Base-by-base conservation (phyloP, 2,888 invertebrate genomes). In the Cepaea hortensis region DNA sequence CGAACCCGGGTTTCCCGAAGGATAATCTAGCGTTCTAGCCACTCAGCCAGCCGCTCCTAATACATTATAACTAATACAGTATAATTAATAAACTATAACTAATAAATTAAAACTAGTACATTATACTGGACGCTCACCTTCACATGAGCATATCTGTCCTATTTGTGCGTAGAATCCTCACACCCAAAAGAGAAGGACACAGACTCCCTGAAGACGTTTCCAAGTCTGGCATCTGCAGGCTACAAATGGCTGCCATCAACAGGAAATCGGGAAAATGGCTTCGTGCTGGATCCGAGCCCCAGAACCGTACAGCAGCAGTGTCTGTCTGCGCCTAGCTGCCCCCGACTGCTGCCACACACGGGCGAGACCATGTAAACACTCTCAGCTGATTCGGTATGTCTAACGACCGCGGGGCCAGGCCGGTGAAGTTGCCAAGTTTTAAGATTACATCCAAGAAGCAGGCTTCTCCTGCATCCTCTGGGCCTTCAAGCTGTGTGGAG, bases 181-280 rank as follows among this genome's bases (percentile, higher is more conserved):
- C 23, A 79, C 23, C 61, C 77, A 79, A n/a, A 55, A 11, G 11
- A 55, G 55, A 55, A 55, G 55, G 7, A 11, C 55, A 55, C 11
- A 1, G 6, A 55, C 55, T 9, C 20, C 48, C 5, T 61, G 77
- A 79, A 55, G 77, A 23, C 9, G 55, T 79, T 79, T 48, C 77
- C 20, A 13, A 61, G 61, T 61, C 35, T 55, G 55, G 23, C 23
- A 61, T 48, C 20, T 61, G 23, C 15, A 61, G 77, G 23, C 20
- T 55, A 48, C 61, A 79, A 77, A 79, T 79, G 77, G 77, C 77
- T 15, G 77, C 61, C 61, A n/a, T 11, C 23, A 20, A 61, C 55
- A 55, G 55, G 11, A 23, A 23, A n/a, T 55, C 61, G 23, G 55
- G 61, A 46, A 61, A 61, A 55, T 79, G 23, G 55, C 7, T 11